Evolutionary conservation across 2,888 invertebrate species (phyloP).

Genomic region (Acronicta psi): DNA sequence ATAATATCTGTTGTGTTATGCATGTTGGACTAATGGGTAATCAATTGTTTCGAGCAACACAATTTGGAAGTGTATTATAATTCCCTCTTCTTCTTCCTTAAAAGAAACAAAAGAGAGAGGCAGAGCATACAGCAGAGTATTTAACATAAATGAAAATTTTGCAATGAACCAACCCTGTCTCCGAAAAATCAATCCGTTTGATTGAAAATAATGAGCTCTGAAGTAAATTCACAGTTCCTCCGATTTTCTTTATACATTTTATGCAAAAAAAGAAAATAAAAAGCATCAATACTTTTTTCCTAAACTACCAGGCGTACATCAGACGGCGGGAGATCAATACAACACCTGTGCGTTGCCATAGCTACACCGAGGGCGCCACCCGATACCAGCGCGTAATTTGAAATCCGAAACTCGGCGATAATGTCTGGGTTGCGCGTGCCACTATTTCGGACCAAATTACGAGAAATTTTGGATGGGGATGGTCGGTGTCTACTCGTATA

Average conservation of each 20-base stretch:
- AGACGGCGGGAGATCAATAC: conserved; percentile 78
- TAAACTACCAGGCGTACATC: conserved; percentile 66
- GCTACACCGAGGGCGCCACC: conserved; percentile 85
- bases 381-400: conserved; percentile 88
- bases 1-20: conserved; percentile 33
- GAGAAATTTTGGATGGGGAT: conserved; percentile 76
- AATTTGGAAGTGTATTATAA: not conserved
- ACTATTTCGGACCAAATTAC: conserved; percentile 79
- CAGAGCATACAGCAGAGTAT: too few relatives aligned
- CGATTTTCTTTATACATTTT: not conserved
- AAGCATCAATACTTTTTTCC: conserved; percentile 41
- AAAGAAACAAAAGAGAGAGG: too few relatives aligned
- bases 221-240: too few relatives aligned
- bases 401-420: conserved; percentile 86
- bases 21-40: conserved; percentile 17
- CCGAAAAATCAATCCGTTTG: too few relatives aligned
- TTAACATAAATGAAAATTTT: too few relatives aligned
- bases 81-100: too few relatives aligned
- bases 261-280: conserved; percentile 34
- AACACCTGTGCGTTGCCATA: conserved; percentile 85
- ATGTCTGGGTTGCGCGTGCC: conserved; percentile 80
- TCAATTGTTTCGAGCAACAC: conserved; percentile 7
- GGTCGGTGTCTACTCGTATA: conserved; percentile 63
- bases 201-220: too few relatives aligned
- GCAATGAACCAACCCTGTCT: too few relatives aligned